Evolutionary conservation across 2,113 vertebrate genomes (phyloP).

Genomic region (Empidonax traillii): DNA sequence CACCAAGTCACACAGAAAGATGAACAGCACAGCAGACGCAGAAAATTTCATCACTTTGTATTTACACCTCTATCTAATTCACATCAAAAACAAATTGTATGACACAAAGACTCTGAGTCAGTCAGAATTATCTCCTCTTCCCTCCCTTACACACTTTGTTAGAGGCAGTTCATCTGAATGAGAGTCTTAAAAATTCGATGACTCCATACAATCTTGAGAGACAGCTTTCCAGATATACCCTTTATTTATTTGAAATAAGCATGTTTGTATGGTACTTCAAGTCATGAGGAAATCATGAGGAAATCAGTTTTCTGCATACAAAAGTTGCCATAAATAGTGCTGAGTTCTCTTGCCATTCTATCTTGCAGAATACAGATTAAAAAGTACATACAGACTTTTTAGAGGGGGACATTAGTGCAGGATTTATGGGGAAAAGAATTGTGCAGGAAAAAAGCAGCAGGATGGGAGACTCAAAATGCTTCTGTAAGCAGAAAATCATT

Average conservation of each 20-base stretch:
- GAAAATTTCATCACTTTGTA: neutral
- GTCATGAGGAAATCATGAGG: neutral
- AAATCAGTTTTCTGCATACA: neutral
- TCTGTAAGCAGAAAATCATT: neutral
- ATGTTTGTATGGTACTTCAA: neutral
- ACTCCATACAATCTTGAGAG: neutral
- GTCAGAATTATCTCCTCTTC: neutral
- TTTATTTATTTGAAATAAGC: neutral
- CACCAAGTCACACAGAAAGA: fast-evolving
- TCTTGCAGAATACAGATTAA: neutral
- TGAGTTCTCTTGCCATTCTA: neutral
- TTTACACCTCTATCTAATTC: neutral
- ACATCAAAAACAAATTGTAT: neutral
- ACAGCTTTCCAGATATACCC: neutral
- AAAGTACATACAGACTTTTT: neutral
- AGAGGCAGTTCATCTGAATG: neutral
- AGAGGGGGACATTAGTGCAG: neutral
- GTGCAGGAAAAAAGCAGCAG: neutral
- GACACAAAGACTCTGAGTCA: neutral
- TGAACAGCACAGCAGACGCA: neutral
- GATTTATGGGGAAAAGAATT: neutral
- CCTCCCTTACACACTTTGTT: neutral
- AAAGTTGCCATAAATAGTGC: neutral
- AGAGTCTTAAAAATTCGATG: neutral
- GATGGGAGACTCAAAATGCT: neutral